Evolutionary conservation across 2,888 invertebrate species (phyloP), one percentile per base, ranked within the genome.

Genomic region (Furcula furcula): DNA sequence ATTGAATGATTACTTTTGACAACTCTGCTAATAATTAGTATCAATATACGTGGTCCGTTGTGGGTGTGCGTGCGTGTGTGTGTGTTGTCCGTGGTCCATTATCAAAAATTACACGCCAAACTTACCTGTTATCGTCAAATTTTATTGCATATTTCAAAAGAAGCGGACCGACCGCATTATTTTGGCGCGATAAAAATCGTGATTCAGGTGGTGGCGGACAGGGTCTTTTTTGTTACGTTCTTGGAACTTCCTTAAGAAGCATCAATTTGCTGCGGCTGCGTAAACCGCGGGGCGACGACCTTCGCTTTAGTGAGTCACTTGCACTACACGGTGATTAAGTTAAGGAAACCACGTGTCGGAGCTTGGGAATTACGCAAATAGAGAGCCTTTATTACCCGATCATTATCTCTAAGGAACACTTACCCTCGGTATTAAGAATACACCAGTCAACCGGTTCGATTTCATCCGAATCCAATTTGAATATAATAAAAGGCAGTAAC

Each of bases 201-300:
- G 63, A 65, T 54, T 54, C 56, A 49, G 54, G 50, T 50, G 45
- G 57, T 52, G 39, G 53, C 52, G 55, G 55, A 14, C 45, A 48
- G 54, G 47, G 51, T 30, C 35, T 64, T 69, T 66, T 70, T 71
- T 64, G 50, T 56, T 47, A 43, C 46, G 51, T 73, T 75, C 72
- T 70, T 48, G 46, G 67, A 71, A 71, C 64, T 69, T 72, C 69
- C 69, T 66, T 64, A 59, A 65, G 64, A 64, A 62, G 54, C 61
- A 50, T 48, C 65, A 65, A 71, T 73, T 73, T 67, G 60, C 55
- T 43, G 65, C 65, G 68, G 67, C 61, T 58, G 54, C 60, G 65
- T 53, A 49, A 57, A 50, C 57, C 54, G 41, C 56, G 48, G 74
- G 73, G 65, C 70, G 63, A 59, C 65, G 71, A 75, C 71, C 75